Evolutionary conservation across 2,888 invertebrate species (phyloP).

Genomic region (Apamea monoglypha): DNA sequence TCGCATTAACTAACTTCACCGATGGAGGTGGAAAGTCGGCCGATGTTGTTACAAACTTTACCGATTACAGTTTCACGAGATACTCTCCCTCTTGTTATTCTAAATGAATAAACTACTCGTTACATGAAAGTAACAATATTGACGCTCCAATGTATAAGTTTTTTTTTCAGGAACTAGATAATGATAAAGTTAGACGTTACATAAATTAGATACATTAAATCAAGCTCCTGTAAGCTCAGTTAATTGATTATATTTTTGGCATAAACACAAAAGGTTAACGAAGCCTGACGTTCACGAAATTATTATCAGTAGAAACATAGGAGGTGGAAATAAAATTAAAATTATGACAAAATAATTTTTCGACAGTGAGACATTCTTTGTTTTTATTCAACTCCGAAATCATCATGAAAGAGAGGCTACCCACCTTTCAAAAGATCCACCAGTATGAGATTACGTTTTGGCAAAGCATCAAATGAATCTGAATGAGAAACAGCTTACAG

Average conservation of each 20-base stretch:
- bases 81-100: constrained; percentile 80
- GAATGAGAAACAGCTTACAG: constrained; percentile 42
- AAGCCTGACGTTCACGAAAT: constrained; percentile 16
- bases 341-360: not conserved
- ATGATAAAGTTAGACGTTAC: constrained; percentile 23
- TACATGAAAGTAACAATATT: constrained; percentile 67
- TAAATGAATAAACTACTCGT: constrained; percentile 82
- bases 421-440: constrained; percentile 31
- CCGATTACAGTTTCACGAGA: constrained; percentile 84
- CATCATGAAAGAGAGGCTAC: constrained; percentile 24
- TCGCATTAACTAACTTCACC: constrained; percentile 86
- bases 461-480: constrained; percentile 57
- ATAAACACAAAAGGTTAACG: constrained; percentile 9
- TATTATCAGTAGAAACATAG: not conserved
- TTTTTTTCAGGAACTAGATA: constrained; percentile 29
- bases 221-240: not conserved
- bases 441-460: constrained; percentile 55
- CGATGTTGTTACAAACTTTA: constrained; percentile 88
- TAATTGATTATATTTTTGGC: constrained; percentile 23
- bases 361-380: not conserved
- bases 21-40: constrained; percentile 87
- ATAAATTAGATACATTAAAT: constrained; percentile 22
- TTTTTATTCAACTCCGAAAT: constrained; percentile 14
- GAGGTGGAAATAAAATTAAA: not conserved
- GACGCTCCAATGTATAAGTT: constrained; percentile 44